phyloP scores from a whole-genome alignment of 2,888 invertebrate species.

The Physocephala rufipes region DNA sequence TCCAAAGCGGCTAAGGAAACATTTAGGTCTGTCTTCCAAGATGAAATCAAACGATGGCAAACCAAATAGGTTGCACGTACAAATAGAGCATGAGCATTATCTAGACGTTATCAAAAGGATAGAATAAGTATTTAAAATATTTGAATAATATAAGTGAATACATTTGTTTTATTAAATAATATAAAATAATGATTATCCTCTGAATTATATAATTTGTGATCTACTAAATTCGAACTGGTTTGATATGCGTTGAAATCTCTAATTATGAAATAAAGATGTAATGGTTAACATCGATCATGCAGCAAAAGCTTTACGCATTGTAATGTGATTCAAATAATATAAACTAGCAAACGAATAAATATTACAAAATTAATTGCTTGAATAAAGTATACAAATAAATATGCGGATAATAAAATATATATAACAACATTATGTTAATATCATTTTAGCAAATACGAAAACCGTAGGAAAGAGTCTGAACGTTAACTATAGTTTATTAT shows the following conservation, averaged over 20 bases:
- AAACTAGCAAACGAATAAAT: too few species aligned
- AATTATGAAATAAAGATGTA: background rate
- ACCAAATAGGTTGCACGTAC: conserved; percentile 93
- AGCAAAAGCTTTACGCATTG: conserved; percentile 4
- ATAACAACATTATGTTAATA: background rate
- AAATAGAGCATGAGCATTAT: conserved; percentile 87
- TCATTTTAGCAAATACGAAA: background rate
- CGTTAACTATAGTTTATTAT: background rate
- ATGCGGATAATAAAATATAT: background rate
- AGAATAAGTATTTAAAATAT: conserved; percentile 2
- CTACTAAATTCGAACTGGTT: too few species aligned
- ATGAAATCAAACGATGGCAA: conserved; percentile 92
- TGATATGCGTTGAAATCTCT: too few species aligned
- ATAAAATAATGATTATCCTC: too few species aligned
- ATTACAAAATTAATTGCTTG: too few species aligned
- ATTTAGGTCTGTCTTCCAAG: conserved; percentile 95
- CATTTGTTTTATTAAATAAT: too few species aligned
- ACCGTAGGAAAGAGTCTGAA: background rate
- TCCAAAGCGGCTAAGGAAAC: conserved; percentile 94
- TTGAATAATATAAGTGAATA: background rate
- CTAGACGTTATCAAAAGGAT: conserved; percentile 67
- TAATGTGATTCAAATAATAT: background rate
- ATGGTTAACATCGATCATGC: background rate
- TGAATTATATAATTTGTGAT: too few species aligned
- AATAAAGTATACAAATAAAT: background rate